These are phyloP conservation scores for Tiphia femorata DNA, from an alignment of 2,888 invertebrate species.

Conservation along the genomic window DNA sequence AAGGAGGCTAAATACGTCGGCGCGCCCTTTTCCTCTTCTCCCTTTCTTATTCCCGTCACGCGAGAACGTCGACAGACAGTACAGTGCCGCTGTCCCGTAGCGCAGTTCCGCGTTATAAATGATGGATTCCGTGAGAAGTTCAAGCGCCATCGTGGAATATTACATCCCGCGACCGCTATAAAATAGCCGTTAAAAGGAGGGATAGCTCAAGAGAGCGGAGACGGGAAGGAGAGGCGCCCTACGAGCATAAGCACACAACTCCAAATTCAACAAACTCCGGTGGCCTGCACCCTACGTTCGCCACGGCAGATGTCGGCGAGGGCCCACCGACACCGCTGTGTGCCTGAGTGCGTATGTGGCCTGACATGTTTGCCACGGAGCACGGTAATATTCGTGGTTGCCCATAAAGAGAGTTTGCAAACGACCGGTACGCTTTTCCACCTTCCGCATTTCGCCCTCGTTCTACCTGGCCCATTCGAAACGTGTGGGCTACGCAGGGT, in stretches of 20 bases:
- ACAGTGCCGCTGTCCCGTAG: no score
- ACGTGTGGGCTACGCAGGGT: slow-evolving; percentile 28
- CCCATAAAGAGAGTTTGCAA: slow-evolving; percentile 44
- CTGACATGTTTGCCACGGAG: slow-evolving; percentile 29
- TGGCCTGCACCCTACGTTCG: background rate
- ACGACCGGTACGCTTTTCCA: slow-evolving; percentile 38
- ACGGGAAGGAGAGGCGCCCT: no score
- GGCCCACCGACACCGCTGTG: slow-evolving; percentile 28
- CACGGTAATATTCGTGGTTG: slow-evolving; percentile 38
- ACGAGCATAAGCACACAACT: slow-evolving; percentile 13
- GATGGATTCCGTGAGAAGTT: background rate
- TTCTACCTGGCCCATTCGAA: slow-evolving; percentile 23
- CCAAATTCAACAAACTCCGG: slow-evolving; percentile 22
- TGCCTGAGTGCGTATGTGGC: slow-evolving; percentile 39
- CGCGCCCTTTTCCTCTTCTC: no score
- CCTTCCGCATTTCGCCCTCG: slow-evolving; percentile 17
- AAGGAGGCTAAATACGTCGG: no score
- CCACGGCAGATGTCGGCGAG: slow-evolving; percentile 20
- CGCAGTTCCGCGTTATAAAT: background rate
- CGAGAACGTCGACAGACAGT: no score
- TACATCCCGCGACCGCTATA: slow-evolving; percentile 11
- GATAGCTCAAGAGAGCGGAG: no score
- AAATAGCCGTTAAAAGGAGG: slow-evolving; percentile 32
- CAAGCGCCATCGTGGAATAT: slow-evolving; percentile 4
- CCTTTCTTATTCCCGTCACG: no score